Conservation (phyloP, 2,888 invertebrate genomes). For the Drosophila conformis region DNA sequence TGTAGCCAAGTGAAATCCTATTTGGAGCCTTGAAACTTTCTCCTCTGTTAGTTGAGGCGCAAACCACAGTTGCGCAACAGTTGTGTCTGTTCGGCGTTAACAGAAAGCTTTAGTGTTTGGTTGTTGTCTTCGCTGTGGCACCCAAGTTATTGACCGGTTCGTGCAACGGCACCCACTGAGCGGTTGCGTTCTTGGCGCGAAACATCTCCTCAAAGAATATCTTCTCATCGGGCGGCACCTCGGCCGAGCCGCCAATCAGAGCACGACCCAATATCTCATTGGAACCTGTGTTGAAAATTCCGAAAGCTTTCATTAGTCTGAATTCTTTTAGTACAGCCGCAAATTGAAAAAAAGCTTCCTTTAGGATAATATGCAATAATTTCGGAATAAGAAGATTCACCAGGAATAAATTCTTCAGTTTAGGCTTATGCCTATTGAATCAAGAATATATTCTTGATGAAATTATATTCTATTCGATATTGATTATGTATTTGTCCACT, state of each 20-base stretch:
- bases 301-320: neutral
- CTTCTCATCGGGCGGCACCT: slow-evolving; percentile 85
- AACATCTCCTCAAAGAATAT: slow-evolving; percentile 87
- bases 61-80: slow-evolving; percentile 42
- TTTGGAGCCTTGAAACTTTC: neutral
- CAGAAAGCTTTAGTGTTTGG: slow-evolving; percentile 49
- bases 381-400: too few species aligned
- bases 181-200: slow-evolving; percentile 87
- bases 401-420: too few species aligned
- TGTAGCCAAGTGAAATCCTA: slow-evolving; percentile 15
- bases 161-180: slow-evolving; percentile 87
- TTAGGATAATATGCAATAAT: too few species aligned
- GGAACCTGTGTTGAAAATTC: slow-evolving; percentile 82
- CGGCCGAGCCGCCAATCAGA: slow-evolving; percentile 85
- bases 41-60: slow-evolving; percentile 9
- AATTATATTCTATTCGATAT: neutral
- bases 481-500: neutral
- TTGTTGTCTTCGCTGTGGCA: slow-evolving; percentile 57
- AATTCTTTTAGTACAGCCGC: neutral
- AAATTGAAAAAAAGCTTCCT: neutral
- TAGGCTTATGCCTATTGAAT: too few species aligned
- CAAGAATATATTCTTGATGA: neutral
- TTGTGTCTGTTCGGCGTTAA: slow-evolving; percentile 4
- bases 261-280: slow-evolving; percentile 86
- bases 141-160: slow-evolving; percentile 61